A percentile compares a stretch with the other conserved stretches of the same genome.
Conservation (phyloP, 2,113 vertebrate genomes). For the Neolamprologus cancellatus region DNA sequence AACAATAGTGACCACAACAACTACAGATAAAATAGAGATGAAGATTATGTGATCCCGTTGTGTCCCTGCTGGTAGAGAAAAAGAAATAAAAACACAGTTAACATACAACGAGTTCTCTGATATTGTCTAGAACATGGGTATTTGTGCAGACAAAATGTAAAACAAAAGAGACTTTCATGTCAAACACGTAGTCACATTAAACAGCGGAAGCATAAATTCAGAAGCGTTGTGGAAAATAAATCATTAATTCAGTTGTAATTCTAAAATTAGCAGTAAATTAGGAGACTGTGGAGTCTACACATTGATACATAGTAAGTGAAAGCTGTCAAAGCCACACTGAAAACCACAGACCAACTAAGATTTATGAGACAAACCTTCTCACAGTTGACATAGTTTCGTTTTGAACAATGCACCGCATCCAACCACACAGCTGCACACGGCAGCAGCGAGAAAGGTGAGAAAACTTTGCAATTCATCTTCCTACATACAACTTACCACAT, state of each 20-base stretch:
- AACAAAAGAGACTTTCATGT: not conserved
- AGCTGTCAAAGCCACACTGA: not conserved
- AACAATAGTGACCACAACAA: fast-evolving
- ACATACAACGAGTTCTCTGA: not conserved
- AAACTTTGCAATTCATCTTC: not conserved
- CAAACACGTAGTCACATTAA: not conserved
- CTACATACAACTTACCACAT: slow-evolving; percentile 57
- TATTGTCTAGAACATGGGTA: not conserved
- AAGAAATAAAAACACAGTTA: not conserved
- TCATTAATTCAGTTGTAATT: not conserved
- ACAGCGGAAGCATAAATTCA: too few species aligned
- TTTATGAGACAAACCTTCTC: not conserved
- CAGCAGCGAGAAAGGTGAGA: not conserved
- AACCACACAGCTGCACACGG: not conserved
- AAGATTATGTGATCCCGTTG: fast-evolving
- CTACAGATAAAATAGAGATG: fast-evolving
- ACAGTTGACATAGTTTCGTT: not conserved
- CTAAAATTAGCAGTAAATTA: not conserved
- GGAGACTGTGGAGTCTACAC: not conserved
- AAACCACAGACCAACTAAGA: slow-evolving; percentile 10
- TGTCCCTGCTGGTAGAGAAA: not conserved
- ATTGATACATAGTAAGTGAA: not conserved
- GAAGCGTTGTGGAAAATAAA: not conserved
- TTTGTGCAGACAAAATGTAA: not conserved
- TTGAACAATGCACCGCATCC: not conserved